These are phyloP conservation scores for Mesoligia furuncula DNA, from an alignment of 2,888 invertebrate species.

Conservation along the genomic window DNA sequence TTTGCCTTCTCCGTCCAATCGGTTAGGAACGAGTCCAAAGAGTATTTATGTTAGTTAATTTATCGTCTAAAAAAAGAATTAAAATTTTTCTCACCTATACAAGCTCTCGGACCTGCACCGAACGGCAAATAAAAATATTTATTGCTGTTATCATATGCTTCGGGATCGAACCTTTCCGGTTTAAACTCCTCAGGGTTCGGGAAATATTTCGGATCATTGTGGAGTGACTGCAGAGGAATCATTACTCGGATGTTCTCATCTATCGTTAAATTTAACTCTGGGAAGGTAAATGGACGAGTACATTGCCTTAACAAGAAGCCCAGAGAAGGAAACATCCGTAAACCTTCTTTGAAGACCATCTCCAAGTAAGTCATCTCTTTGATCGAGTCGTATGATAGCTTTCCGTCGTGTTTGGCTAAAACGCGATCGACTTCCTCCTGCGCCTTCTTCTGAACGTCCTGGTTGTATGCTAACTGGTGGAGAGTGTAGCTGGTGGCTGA, in stretches of 20 bases:
- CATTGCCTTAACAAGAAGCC: constrained; percentile 69
- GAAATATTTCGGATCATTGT: constrained; percentile 56
- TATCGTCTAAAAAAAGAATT: not conserved
- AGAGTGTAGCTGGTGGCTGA: constrained; percentile 76
- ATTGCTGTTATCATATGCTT: constrained; percentile 46
- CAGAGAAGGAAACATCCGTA: constrained; percentile 70
- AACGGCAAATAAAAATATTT: constrained; percentile 65
- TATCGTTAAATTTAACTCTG: constrained; percentile 57
- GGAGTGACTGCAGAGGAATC: constrained; percentile 59
- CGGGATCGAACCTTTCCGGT: constrained; percentile 66
- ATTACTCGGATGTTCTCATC: constrained; percentile 38
- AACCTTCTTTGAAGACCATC: constrained; percentile 70
- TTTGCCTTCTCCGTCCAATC: not conserved
- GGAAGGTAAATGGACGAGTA: constrained; percentile 57
- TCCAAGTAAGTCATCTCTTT: constrained; percentile 72
- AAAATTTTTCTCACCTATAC: constrained; percentile 53
- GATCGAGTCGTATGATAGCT: constrained; percentile 72
- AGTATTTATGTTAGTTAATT: not conserved
- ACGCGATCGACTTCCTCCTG: constrained; percentile 76
- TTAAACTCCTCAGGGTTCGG: constrained; percentile 62
- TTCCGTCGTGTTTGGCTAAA: constrained; percentile 67
- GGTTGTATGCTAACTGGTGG: constrained; percentile 78
- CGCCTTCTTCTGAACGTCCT: constrained; percentile 74
- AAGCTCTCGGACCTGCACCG: constrained; percentile 64
- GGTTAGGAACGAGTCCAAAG: not conserved